Evolutionary conservation across 2,888 invertebrate species (phyloP), one percentile per base, ranked within the genome.

Genomic region (Balanococcus diminutus): DNA sequence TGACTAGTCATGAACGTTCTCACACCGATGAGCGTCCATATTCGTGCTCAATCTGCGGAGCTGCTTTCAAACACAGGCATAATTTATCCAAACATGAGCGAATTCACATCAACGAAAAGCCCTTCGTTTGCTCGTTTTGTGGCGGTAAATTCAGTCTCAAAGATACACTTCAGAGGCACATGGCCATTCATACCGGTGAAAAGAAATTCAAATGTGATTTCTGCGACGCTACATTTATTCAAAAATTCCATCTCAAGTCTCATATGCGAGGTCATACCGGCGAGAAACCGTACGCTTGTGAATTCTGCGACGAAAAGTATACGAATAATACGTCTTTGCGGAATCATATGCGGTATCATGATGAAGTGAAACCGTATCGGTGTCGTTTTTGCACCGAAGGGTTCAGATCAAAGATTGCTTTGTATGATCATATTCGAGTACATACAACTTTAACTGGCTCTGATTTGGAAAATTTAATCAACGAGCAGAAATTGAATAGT

Each of bases 171-270:
- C 32, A 42, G 32, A 51, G 83, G 22, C 83, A 83, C 25, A 83
- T 83, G 51, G 46, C 56, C 11, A 83, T 83, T 83, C 83, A 83
- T 22, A 83, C 83, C n/a, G 83, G 83, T 5, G 83, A 83, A 32
- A 83, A 83, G 32, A 83, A 83, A 32, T 56, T 46, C 83, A 83
- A 83, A 83, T 83, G 83, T 11, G 56, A 83, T 56, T 83, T 83
- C 32, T 83, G 83, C 83, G 83, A 83, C 14, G 83, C 83, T 61
- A 31, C 83, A 0, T 83, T 83, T 19, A 83, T 83, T 56, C 83
- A 83, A 32, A 83, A 83, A 22, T 83, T 56, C 36, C 83, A 83
- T 19, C 32, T 83, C 61, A 51, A 83, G 19, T 83, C 83, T 28
- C 83, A 83, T 16, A 32, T 83, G 61, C 51, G 83, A 51, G 56